These are phyloP conservation scores for Eueides isabella DNA, from an alignment of 1,140 invertebrate genomes.

Conservation along the genomic window DNA sequence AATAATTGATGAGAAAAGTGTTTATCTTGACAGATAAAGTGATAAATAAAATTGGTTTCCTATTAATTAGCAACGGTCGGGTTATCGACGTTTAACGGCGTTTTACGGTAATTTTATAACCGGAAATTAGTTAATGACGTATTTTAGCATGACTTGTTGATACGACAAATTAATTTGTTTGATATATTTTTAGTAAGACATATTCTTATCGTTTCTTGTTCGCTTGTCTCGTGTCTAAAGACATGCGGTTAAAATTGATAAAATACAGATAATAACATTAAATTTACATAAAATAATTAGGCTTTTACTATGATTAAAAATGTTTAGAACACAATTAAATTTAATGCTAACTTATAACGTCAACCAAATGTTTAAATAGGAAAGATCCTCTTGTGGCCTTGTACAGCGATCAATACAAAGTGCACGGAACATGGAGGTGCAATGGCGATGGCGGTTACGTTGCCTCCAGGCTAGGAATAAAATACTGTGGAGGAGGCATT, in stretches of 20 bases:
- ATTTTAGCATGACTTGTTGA: background rate
- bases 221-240: no score
- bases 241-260: no score
- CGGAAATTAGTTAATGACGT: background rate
- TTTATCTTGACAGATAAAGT: background rate
- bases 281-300: no score
- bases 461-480: slow-evolving; percentile 1
- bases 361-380: background rate
- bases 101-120: background rate
- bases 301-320: background rate
- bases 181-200: background rate
- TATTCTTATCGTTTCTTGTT: no score
- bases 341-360: background rate
- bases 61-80: slow-evolving; percentile 6
- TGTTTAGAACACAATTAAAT: background rate
- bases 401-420: slow-evolving; percentile 41
- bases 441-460: slow-evolving; percentile 45
- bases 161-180: background rate
- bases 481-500: background rate
- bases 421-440: slow-evolving; percentile 46
- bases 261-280: no score
- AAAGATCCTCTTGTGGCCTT: slow-evolving; percentile 5
- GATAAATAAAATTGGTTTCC: slow-evolving; percentile 13
- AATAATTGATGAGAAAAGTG: background rate
- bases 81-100: background rate